Base-by-base conservation (phyloP, 2,797 vertebrate species). In the Spatula clypeata region DNA sequence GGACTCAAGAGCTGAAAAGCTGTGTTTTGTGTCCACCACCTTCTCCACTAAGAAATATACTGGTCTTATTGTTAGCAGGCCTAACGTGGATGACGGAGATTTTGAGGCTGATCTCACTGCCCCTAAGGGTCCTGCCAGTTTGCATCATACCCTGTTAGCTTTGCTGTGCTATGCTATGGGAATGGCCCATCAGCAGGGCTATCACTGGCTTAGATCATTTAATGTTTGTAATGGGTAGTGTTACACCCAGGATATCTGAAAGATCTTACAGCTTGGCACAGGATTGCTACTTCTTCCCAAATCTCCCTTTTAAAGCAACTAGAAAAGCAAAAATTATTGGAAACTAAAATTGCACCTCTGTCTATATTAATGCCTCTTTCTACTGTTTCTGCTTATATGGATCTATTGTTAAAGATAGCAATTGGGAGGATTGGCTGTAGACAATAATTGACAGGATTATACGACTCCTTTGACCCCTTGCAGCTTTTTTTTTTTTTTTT, bases 401-500 rank as follows among this genome's bases (percentile, higher is more conserved):
- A 49, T 88, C 75, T 87, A 2, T 65, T 90, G 77, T 54, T 93
- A 65, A 90, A 80, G 65, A 65, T 16, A 86, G n/a, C n/a, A 69
- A 14, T 9, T 65, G 62, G 36, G 27, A 88, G 38, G 42, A 70
- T 45, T 87, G 32, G 21, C 53, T 83, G 24, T 38, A 91, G 66
- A 66, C 36, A 83, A 31, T 71, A 67, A 75, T 8, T 55, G 34
- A 91, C 94, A 66, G 38, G 47, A 31, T 17, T 90, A 94, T 91
- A 57, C 0, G 4, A 60, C 9, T 8, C 27, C 27, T 66, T 83
- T 0, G 4, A 60, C 6, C 9, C 26, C 27, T 66, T 83, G 31
- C 64, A 67, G 17, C 87, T 64, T 86, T 24, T 26, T 51, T 88
- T 77, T 81, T 83, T 93, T 67, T 88, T 77, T 81, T 83, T 93